Conservation (phyloP, 2,797 vertebrate genomes). For the Microctenopoma steveboyesi region DNA sequence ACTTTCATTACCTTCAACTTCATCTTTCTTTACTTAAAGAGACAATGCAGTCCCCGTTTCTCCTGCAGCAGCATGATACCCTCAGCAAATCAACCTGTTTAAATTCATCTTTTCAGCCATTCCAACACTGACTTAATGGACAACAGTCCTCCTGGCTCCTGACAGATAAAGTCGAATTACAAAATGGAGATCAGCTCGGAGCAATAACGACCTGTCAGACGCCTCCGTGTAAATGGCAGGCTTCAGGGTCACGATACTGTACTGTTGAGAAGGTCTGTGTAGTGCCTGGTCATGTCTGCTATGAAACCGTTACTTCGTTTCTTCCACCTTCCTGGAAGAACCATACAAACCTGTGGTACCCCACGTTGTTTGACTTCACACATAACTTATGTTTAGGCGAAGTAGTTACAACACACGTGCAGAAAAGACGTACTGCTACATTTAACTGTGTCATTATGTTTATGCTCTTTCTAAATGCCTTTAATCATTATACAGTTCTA, state of each 20-base stretch:
- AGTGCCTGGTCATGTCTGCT: neutral
- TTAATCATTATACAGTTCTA: neutral
- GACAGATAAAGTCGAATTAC: conserved; percentile 8
- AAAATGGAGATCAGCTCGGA: conserved; percentile 1
- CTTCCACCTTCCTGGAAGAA: conserved; percentile 1
- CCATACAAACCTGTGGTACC: neutral
- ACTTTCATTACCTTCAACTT: conserved; percentile 1
- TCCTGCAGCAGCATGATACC: conserved; percentile 17
- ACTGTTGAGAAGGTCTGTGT: too few relatives aligned
- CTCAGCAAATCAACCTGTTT: conserved; percentile 6
- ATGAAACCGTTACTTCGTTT: conserved; percentile 8
- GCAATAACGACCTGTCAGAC: conserved; percentile 9
- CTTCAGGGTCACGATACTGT: neutral
- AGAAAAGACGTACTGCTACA: conserved; percentile 26
- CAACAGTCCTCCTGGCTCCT: neutral
- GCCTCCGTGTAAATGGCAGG: conserved; percentile 5
- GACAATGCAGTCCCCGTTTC: conserved; percentile 13
- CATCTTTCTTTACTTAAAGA: conserved; percentile 16
- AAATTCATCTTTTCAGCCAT: conserved; percentile 13
- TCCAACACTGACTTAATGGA: neutral
- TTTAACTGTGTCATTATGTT: neutral
- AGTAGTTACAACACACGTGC: conserved; percentile 5
- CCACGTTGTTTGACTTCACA: conserved; percentile 34
- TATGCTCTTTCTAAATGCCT: neutral
- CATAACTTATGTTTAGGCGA: conserved; percentile 16